phyloP scores from a whole-genome alignment of 2,888 invertebrate species.

The Pelosia muscerda region DNA sequence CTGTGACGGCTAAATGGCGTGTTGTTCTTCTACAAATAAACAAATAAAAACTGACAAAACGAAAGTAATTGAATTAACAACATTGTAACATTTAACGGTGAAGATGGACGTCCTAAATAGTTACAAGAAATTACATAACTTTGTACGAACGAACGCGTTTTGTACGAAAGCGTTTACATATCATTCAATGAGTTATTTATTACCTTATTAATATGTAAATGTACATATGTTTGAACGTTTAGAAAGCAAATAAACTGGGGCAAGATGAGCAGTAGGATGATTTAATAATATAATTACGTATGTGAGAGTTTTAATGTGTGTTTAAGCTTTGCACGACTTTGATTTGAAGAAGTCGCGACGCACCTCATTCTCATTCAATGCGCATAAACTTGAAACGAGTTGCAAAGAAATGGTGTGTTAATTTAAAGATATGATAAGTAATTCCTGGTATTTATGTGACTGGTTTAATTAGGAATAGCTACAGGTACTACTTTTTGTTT shows the following conservation, averaged over 20 bases:
- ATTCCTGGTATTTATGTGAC: neutral
- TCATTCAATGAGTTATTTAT: slow-evolving; percentile 45
- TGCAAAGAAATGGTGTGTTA: neutral
- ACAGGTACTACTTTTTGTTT: no score
- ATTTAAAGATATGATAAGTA: neutral
- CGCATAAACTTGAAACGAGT: neutral
- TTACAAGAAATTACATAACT: slow-evolving; percentile 36
- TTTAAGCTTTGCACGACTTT: slow-evolving; percentile 14
- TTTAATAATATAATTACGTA: slow-evolving; percentile 23
- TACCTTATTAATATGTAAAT: slow-evolving; percentile 51
- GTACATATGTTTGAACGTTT: slow-evolving; percentile 42
- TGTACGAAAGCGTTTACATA: slow-evolving; percentile 34
- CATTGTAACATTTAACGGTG: slow-evolving; percentile 30
- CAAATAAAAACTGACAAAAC: slow-evolving; percentile 17
- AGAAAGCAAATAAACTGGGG: slow-evolving; percentile 47
- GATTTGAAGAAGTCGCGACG: neutral
- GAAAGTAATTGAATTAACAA: slow-evolving; percentile 18
- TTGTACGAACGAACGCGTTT: slow-evolving; percentile 36
- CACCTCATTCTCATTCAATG: neutral
- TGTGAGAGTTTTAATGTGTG: slow-evolving; percentile 11
- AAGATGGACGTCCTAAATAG: slow-evolving; percentile 42
- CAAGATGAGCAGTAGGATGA: slow-evolving; percentile 21
- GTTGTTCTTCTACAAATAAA: neutral
- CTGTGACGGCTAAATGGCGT: neutral
- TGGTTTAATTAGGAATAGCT: neutral